Evolutionary conservation across 2,797 vertebrate species (phyloP), one percentile per base, ranked within the genome.

Genomic region (Masticophis lateralis): DNA sequence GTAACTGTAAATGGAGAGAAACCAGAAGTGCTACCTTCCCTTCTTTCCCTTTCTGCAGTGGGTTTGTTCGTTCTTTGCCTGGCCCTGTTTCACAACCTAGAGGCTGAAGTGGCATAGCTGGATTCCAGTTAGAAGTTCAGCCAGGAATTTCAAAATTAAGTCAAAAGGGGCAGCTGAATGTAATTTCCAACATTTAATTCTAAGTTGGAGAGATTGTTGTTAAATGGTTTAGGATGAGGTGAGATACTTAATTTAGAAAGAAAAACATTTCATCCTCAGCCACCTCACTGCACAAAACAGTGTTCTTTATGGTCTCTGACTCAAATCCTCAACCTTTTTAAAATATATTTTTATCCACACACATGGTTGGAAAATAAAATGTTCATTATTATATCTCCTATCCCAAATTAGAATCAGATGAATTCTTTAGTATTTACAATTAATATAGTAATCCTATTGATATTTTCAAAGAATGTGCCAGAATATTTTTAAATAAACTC

Each of bases 1-100:
- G 95, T 61, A 93, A 94, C 95, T 95, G 95, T 95, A 96, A 96
- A 95, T 94, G 95, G 96, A 95, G 95, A 96, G 93, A 79, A 56
- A 94, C 47, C 0, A 93, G 91, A 94, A 96, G 93, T 53, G 74
- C 90, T 96, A 86, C 94, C 95, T 90, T 66, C 66, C 0, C 51
- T 89, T 88, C 51, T 53, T 3, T 51, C 51, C 51, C 43, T 95
- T 95, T 92, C 94, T 95, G 94, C 92, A 63, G 89, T 89, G 95
- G 92, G 47, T 47, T 47, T 6, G 88, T 59, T 95, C 25, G 91
- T 47, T 79, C 94, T 93, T 96, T 94, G 90, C 92, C 55, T 94
- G 95, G 94, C 90, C 94, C 90, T 94, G 96, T 93, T 95, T 96
- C 94, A 94, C 94, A 95, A 94, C 51, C 18, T 86, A 53, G 61